Conservation (phyloP, 23 tunicate species). For the Clavelina lepadiformis region DNA sequence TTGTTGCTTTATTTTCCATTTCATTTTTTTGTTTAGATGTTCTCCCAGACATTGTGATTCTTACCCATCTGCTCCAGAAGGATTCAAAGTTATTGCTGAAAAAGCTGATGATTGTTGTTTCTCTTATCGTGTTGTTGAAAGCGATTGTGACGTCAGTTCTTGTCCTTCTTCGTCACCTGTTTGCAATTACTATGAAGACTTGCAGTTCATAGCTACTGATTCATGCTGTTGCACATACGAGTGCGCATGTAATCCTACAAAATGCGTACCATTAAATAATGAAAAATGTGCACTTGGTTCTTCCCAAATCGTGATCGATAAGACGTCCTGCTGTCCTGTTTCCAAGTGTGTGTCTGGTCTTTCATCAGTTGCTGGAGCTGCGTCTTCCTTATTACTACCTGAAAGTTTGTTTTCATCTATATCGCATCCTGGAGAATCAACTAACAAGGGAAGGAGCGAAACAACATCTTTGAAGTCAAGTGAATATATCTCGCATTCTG, state of each 20-base stretch:
- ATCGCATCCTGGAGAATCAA: not conserved
- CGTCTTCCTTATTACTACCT: not conserved
- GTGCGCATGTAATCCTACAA: constrained; percentile 83
- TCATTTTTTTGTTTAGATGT: constrained; percentile 29
- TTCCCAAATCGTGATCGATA: constrained; percentile 15
- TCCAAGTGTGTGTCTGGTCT: constrained; percentile 37
- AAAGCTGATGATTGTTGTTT: constrained; percentile 85
- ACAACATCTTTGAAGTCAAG: not conserved
- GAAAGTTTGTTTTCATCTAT: constrained; percentile 1
- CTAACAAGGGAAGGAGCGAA: not conserved
- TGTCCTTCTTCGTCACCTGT: constrained; percentile 50
- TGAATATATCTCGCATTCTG: not conserved
- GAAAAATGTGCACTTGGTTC: constrained; percentile 44
- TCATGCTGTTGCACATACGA: constrained; percentile 83
- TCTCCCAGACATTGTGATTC: constrained; percentile 36
- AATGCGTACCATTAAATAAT: constrained; percentile 39
- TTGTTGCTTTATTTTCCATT: not conserved
- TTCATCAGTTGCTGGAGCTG: constrained; percentile 8
- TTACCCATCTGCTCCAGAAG: constrained; percentile 50
- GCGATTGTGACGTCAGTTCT: constrained; percentile 36
- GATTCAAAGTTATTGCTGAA: constrained; percentile 62
- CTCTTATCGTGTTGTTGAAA: constrained; percentile 44
- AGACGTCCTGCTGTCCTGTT: constrained; percentile 60
- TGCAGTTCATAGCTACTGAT: constrained; percentile 41
- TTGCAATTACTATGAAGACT: constrained; percentile 81